Evolutionary conservation across 1,140 invertebrate genomes (phyloP).

Genomic region (Drosophila tani): DNA sequence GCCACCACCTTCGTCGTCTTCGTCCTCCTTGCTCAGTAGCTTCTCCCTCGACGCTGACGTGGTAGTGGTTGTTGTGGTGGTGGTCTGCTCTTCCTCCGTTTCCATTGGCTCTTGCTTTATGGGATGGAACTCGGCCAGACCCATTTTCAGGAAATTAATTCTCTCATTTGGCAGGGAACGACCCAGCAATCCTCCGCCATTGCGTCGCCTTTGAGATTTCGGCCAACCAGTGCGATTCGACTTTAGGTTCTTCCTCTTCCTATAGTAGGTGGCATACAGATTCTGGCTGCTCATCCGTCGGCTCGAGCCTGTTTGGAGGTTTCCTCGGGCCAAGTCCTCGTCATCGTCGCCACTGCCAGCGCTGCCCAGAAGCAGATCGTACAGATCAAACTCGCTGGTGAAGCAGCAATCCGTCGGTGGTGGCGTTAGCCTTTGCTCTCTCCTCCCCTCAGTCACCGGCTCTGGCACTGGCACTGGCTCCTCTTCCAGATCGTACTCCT

Average conservation of each 20-base stretch:
- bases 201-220: constrained; percentile 85
- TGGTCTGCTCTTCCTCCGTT: constrained; percentile 60
- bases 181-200: constrained; percentile 14
- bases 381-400: constrained; percentile 79
- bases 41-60: constrained; percentile 36
- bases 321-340: constrained; percentile 11
- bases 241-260: constrained; percentile 75
- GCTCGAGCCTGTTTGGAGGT: background rate
- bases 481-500: constrained; percentile 58
- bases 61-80: constrained; percentile 49
- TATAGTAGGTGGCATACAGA: constrained; percentile 67
- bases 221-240: constrained; percentile 88
- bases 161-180: constrained; percentile 43
- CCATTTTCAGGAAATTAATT: constrained; percentile 57
- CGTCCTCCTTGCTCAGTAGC: constrained; percentile 40
- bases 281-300: constrained; percentile 49
- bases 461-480: constrained; percentile 12
- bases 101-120: constrained; percentile 52
- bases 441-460: constrained; percentile 1
- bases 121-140: constrained; percentile 26
- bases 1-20: constrained; percentile 25
- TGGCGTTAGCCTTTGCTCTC: constrained; percentile 39
- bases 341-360: constrained; percentile 65
- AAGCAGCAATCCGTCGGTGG: constrained; percentile 77
- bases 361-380: constrained; percentile 60